Conservation (phyloP, 2,797 vertebrate species). For the Loriculus beryllinus region DNA sequence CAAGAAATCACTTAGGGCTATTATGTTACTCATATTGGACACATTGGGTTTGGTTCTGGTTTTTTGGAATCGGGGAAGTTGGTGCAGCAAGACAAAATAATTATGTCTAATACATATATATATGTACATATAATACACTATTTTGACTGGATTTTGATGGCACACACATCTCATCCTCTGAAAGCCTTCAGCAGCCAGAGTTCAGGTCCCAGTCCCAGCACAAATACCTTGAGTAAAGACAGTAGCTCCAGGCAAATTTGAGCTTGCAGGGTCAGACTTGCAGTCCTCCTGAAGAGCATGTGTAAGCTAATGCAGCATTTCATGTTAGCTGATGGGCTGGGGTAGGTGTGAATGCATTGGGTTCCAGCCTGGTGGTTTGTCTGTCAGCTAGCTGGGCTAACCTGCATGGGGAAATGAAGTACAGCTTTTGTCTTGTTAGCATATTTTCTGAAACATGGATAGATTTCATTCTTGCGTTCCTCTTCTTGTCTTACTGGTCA, state of each 20-base stretch:
- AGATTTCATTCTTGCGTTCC: not conserved
- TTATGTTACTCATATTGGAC: not conserved
- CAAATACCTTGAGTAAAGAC: not conserved
- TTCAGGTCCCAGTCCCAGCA: not conserved
- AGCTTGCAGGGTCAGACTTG: not conserved
- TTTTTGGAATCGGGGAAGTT: not conserved
- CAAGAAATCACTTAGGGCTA: not conserved
- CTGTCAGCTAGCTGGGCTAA: not conserved
- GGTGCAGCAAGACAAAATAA: not conserved
- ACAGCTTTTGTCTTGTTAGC: not conserved
- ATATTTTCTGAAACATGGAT: accelerated
- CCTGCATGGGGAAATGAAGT: not conserved
- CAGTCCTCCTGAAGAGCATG: accelerated
- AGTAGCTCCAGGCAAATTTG: not conserved
- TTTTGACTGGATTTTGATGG: not conserved
- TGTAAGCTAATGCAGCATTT: accelerated
- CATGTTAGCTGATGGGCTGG: accelerated
- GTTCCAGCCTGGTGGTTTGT: not conserved
- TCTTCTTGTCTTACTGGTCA: not conserved
- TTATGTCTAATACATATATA: not conserved
- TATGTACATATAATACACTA: not conserved
- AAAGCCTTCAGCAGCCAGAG: not conserved
- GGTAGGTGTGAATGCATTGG: not conserved
- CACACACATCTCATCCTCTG: not conserved
- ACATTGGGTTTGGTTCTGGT: not conserved